Evolutionary conservation across 2,888 invertebrate species (phyloP).

Genomic region (Bhutanitis thaidina): DNA sequence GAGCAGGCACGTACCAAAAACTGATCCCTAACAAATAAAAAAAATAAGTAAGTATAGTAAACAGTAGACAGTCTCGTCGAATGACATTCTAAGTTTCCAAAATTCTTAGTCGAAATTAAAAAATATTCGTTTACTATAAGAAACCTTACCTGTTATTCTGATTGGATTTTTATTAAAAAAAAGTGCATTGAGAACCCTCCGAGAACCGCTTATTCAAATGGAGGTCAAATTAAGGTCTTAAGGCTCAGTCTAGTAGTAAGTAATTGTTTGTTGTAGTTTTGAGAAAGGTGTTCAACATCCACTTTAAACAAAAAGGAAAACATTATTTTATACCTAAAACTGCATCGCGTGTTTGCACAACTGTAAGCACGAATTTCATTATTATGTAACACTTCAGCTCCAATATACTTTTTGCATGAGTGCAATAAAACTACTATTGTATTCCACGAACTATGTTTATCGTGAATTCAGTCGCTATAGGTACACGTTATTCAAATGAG

Average conservation of each 20-base stretch:
- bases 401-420: background rate
- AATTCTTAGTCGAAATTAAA: background rate
- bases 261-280: no score
- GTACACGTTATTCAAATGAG: background rate
- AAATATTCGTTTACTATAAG: no score
- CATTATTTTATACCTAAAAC: no score
- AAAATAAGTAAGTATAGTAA: background rate
- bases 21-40: background rate
- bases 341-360: no score
- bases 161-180: background rate
- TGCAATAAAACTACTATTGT: background rate
- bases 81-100: background rate
- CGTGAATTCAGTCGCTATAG: background rate
- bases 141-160: background rate
- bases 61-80: background rate
- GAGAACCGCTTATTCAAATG: background rate
- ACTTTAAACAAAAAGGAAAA: no score
- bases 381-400: background rate
- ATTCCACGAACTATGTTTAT: background rate
- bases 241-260: no score
- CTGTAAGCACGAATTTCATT: no score
- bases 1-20: slow-evolving; percentile 1
- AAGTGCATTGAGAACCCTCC: background rate
- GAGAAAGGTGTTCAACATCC: no score
- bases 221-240: background rate